Base-by-base conservation (phyloP, 2,888 invertebrate species). In the Drosophila bunnanda region DNA sequence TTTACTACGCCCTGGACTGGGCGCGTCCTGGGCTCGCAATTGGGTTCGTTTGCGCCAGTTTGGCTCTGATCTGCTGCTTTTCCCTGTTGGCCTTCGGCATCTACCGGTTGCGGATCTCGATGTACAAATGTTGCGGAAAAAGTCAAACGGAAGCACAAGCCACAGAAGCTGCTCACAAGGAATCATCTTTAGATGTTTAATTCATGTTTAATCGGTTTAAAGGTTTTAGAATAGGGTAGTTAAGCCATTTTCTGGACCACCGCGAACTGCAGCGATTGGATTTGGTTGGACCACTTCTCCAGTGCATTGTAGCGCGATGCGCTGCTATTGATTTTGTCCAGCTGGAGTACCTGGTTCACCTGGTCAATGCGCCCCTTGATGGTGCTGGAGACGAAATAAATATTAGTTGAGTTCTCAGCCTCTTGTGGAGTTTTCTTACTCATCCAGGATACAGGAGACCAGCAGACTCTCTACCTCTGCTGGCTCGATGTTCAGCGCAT, bases 391-490 rank as follows among this genome's bases (percentile, higher is more conserved):
- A 13, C 6, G 20, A n/a, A 55, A 55, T 36, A 52, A 38, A 55
- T n/a, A 6, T 48, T 41, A 28, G 36, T 55, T 8, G 15, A 38
- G 17, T 17, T 15, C 32, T 12, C 5, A 62, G 2, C 7, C 4
- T 0, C 4, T 3, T 2, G 4, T 25, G 25, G 6, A 0, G 9
- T n/a, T 43, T 15, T 17, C 95, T 94, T 93, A 98, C 97, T 96
- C 97, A 93, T 99, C 99, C 90, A 99, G 94, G 92, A 99, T 99
- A 93, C 99, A 99, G 25, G 99, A 98, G 50, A 99, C 99, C 76
- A 99, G 93, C 56, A 99, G 94, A 93, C 97, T 98, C 93, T 99
- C 99, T 22, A 99, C 99, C 93, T 99, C 99, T 77, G 95, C 95
- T 69, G 96, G 97, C 91, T 98, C 97, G 80, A 98, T 98, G 91